Conservation (phyloP, 2,113 vertebrate genomes). For the Tachycineta bicolor region DNA sequence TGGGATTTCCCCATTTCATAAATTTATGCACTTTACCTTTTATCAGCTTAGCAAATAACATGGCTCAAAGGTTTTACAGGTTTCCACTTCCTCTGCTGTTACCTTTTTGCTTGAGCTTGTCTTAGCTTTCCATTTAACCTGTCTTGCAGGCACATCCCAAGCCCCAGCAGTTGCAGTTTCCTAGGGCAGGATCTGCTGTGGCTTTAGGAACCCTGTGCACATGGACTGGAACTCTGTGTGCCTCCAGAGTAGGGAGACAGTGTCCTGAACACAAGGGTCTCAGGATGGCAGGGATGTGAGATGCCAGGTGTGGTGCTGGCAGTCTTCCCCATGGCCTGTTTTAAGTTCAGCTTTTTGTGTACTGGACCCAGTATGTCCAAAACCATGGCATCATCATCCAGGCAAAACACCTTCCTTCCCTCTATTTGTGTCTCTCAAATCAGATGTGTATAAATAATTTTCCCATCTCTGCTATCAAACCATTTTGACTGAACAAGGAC, state of each 20-base stretch:
- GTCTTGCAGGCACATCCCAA: background rate
- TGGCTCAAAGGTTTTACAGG: constrained; percentile 33
- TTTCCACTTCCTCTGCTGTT: constrained; percentile 28
- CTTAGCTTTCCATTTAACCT: background rate
- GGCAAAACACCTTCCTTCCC: background rate
- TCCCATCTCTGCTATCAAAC: no score
- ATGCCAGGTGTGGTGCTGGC: background rate
- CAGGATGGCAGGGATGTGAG: background rate
- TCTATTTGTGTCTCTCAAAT: no score
- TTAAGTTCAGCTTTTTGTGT: background rate
- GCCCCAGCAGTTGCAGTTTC: background rate
- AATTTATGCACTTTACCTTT: constrained; percentile 16
- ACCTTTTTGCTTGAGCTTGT: no score
- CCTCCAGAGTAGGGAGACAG: background rate
- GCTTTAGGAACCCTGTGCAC: background rate
- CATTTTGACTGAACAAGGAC: no score
- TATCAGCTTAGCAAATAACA: constrained; percentile 63
- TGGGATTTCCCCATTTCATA: constrained; percentile 35
- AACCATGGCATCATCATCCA: background rate
- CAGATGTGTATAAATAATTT: no score
- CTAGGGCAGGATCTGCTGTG: background rate
- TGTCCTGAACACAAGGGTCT: background rate
- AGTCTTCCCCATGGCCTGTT: background rate
- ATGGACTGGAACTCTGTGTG: background rate
- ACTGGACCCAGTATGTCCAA: background rate